phyloP scores from a whole-genome alignment of 2,113 vertebrate species.

The Equus quagga region DNA sequence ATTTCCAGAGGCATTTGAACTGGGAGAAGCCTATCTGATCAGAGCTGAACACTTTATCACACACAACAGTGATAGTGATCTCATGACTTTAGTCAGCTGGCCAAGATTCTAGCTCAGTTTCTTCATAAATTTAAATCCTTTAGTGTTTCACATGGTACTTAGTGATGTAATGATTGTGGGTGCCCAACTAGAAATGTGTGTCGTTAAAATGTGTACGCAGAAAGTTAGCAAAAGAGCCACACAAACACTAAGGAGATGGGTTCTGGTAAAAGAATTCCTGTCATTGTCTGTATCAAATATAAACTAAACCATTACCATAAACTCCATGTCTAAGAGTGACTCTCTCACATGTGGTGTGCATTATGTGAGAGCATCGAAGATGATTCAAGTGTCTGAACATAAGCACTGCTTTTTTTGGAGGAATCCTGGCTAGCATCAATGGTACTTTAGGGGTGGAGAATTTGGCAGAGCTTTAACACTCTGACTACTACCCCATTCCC shows the following conservation, averaged over 20 bases:
- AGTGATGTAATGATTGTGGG: background rate
- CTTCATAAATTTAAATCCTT: background rate
- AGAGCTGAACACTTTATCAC: background rate
- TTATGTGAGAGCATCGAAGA: constrained; percentile 74
- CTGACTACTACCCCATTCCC: background rate
- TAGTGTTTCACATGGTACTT: background rate
- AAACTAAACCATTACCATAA: constrained; percentile 75
- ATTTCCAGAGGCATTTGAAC: background rate
- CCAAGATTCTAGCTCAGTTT: background rate
- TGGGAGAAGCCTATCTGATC: background rate
- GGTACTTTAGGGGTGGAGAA: constrained; percentile 59
- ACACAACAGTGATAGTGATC: background rate
- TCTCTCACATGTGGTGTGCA: constrained; percentile 76
- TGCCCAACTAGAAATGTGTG: background rate
- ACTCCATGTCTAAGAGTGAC: constrained; percentile 64
- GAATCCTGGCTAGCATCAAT: constrained; percentile 76
- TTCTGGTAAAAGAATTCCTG: constrained; percentile 41
- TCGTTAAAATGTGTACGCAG: background rate
- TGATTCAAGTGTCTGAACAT: constrained; percentile 76
- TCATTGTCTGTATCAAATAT: constrained; percentile 58
- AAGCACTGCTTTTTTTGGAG: constrained; percentile 19
- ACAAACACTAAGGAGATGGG: background rate
- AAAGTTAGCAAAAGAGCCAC: background rate
- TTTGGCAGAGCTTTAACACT: background rate
- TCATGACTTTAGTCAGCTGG: background rate